Base-by-base conservation (phyloP, 2,797 vertebrate genomes). In the Pipistrellus pygmaeus region DNA sequence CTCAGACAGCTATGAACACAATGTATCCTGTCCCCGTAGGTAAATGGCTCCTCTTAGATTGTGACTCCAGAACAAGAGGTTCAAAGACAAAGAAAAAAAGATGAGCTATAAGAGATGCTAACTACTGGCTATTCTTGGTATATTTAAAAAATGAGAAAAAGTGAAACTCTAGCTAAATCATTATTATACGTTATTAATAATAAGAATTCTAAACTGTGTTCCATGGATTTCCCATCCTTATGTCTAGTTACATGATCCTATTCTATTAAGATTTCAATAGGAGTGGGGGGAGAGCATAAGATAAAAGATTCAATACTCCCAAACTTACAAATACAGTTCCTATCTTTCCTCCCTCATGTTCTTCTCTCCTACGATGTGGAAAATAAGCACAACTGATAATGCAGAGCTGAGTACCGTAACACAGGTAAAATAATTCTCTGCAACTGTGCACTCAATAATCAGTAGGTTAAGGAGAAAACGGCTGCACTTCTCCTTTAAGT, bases 181-280 rank as follows among this genome's bases (percentile, higher is more conserved):
- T 55, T 55, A 85, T 8, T 81, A 27, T 14, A 46, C 53, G 27
- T 13, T 72, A 68, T 64, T 48, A 86, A 38, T 27, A 84, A 66
- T 41, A 44, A 48, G 55, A 72, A 41, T n/a, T 85, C 64, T 69
- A 81, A 80, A 69, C 41, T 18, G 8, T 38, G 11, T 57, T 57
- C 68, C 44, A 64, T 30, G 71, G 9, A 38, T 69, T 80, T 46
- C 21, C 71, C 6, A 68, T 2, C 14, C 32, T 55, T 72, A n/a
- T 38, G 18, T 83, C 13, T 71, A 72, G 27, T 80, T 66, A 44
- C 32, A 87, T 80, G 32, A 73, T 81, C 46, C 76, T 5, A 69
- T 68, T 53, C 53, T 48, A 81, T 64, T 84, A 71, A 95, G 23
- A 94, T 77, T 84, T 91, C 32, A 72, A 48, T 30, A 57, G 60